Conservation (phyloP, 2,888 invertebrate species). For the Protodeltote pygarga region DNA sequence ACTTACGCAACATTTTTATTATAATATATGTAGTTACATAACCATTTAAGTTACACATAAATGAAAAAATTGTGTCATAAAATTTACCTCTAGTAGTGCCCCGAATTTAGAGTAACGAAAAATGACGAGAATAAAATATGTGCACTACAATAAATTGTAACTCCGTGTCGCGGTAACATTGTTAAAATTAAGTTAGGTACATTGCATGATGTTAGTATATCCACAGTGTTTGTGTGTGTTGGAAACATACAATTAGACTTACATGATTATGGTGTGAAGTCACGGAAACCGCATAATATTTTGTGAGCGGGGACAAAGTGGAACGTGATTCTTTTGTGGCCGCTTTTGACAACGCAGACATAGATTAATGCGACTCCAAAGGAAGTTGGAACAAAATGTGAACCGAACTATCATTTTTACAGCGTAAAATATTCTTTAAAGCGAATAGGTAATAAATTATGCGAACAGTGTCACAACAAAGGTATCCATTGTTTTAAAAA, state of each 20-base stretch:
- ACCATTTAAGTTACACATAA: not conserved
- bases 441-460: constrained; percentile 32
- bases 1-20: constrained; percentile 1
- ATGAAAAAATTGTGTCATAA: constrained; percentile 6
- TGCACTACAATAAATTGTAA: constrained; percentile 24
- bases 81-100: constrained; percentile 16
- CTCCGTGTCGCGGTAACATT: constrained; percentile 23
- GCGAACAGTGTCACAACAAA: constrained; percentile 35
- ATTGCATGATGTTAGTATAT: constrained; percentile 25
- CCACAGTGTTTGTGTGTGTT: constrained; percentile 40
- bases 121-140: constrained; percentile 21
- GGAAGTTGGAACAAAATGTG: constrained; percentile 38
- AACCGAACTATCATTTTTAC: constrained; percentile 47
- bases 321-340: constrained; percentile 64
- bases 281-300: constrained; percentile 61
- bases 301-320: constrained; percentile 44
- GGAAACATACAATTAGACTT: constrained; percentile 52
- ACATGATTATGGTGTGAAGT: constrained; percentile 53
- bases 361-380: constrained; percentile 67
- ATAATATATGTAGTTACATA: not conserved
- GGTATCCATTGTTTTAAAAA: constrained; percentile 34
- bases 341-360: constrained; percentile 68
- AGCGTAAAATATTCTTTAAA: constrained; percentile 20
- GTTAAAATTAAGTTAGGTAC: constrained; percentile 37
- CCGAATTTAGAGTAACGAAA: constrained; percentile 16